phyloP scores from a whole-genome alignment of 2,113 vertebrate species.

The Setophaga kirtlandii region DNA sequence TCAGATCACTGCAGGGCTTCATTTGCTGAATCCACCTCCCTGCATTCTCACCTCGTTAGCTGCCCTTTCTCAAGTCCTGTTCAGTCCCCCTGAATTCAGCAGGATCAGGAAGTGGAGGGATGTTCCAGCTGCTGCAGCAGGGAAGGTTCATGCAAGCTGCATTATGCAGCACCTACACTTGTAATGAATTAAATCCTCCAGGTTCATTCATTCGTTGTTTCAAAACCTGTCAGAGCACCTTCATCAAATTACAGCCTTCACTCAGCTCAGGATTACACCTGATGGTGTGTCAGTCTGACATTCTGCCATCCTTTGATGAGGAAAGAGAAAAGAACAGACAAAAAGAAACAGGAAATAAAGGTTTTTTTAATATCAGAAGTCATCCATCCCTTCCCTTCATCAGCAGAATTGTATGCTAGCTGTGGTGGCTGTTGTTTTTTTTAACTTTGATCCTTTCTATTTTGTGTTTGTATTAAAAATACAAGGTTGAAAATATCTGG shows the following conservation, averaged over 20 bases:
- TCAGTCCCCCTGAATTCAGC: not conserved
- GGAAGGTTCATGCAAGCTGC: not conserved
- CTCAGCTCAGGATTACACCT: not conserved
- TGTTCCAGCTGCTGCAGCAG: not conserved
- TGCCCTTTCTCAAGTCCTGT: not conserved
- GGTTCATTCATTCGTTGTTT: not conserved
- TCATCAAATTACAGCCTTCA: slow-evolving; percentile 5
- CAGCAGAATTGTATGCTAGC: not conserved
- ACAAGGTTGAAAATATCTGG: not conserved
- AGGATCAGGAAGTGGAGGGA: not conserved
- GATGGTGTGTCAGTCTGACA: not conserved
- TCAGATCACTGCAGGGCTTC: not conserved
- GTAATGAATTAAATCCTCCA: not conserved
- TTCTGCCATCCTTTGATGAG: not conserved
- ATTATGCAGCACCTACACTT: not conserved
- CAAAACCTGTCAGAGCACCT: not conserved
- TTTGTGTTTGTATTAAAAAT: not conserved
- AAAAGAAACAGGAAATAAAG: not conserved
- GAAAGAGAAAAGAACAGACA: not conserved
- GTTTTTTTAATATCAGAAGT: not conserved
- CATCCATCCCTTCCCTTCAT: not conserved
- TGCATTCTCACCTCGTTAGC: not conserved
- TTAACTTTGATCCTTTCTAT: not conserved
- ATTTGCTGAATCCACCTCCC: not conserved
- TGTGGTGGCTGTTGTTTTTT: not conserved